These are phyloP conservation scores for Neotoxoptera formosana DNA, from an alignment of 1,140 invertebrate genomes.

Conservation along the genomic window DNA sequence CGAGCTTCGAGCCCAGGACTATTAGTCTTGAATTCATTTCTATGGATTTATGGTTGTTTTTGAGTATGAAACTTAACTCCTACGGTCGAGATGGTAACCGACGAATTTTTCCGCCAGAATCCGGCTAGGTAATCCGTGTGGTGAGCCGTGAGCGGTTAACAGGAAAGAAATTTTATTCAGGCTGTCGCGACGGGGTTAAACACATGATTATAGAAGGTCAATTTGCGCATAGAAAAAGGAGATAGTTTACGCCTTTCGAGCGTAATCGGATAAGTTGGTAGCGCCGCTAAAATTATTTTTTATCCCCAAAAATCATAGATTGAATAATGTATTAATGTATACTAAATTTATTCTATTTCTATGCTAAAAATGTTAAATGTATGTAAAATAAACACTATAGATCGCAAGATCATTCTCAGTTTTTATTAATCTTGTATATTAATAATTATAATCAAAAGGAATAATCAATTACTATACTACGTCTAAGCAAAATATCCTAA, in stretches of 20 bases:
- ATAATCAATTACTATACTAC: neutral
- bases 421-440: neutral
- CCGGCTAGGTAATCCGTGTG: neutral
- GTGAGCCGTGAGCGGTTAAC: neutral
- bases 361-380: neutral
- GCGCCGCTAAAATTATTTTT: neutral
- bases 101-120: constrained; percentile 14
- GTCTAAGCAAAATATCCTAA: neutral
- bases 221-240: neutral
- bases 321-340: no score
- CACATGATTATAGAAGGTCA: constrained; percentile 45
- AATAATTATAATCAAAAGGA: neutral
- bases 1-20: constrained; percentile 8
- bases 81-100: neutral
- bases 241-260: neutral
- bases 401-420: neutral
- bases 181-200: neutral
- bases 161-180: neutral
- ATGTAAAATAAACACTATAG: neutral
- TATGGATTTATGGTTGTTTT: neutral
- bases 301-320: neutral
- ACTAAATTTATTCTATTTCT: no score
- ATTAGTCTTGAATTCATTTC: constrained; percentile 51
- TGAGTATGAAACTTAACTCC: neutral
- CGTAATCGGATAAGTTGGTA: neutral